Percentiles rank a stretch among this genome's conserved stretches.
Evolutionary conservation across 2,113 vertebrate species (phyloP).

Genomic region (Syngnathoides biaculeatus): DNA sequence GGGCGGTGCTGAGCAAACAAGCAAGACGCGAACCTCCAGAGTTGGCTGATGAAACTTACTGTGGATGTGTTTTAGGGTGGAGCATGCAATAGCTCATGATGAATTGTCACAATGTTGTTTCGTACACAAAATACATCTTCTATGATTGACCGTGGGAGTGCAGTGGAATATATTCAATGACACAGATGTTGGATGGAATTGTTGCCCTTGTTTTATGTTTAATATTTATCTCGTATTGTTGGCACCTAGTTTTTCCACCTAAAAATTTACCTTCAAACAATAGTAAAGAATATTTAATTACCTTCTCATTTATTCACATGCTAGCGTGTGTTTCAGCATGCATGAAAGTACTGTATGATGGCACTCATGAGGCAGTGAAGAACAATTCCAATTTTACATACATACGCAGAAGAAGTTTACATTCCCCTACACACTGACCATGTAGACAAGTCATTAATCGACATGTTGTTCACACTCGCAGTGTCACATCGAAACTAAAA

Average conservation of each 20-base stretch:
- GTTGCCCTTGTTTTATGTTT: slow-evolving; percentile 41
- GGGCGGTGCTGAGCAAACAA: slow-evolving; percentile 38
- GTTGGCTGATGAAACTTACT: slow-evolving; percentile 56
- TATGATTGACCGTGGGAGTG: slow-evolving; percentile 48
- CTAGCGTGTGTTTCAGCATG: no score
- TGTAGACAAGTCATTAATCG: no score
- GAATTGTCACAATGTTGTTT: slow-evolving; percentile 45
- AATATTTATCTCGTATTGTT: slow-evolving; percentile 4
- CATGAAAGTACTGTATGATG: no score
- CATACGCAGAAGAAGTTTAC: no score
- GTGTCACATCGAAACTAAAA: no score
- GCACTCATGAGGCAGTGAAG: no score
- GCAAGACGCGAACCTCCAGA: slow-evolving; percentile 11
- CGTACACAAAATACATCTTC: slow-evolving; percentile 32
- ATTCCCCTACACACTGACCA: no score
- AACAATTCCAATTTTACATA: no score
- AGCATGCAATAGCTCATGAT: slow-evolving; percentile 42
- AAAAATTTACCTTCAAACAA: slow-evolving; percentile 5
- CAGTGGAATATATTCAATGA: slow-evolving; percentile 30
- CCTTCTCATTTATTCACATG: background rate
- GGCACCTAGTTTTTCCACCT: slow-evolving; percentile 5
- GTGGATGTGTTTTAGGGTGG: slow-evolving; percentile 40
- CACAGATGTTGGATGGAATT: slow-evolving; percentile 4
- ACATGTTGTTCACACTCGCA: no score
- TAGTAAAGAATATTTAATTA: slow-evolving; percentile 5